Percentiles rank a stretch among this genome's conserved stretches.
Conservation (phyloP, 2,888 invertebrate species). For the Spilarctia lutea region DNA sequence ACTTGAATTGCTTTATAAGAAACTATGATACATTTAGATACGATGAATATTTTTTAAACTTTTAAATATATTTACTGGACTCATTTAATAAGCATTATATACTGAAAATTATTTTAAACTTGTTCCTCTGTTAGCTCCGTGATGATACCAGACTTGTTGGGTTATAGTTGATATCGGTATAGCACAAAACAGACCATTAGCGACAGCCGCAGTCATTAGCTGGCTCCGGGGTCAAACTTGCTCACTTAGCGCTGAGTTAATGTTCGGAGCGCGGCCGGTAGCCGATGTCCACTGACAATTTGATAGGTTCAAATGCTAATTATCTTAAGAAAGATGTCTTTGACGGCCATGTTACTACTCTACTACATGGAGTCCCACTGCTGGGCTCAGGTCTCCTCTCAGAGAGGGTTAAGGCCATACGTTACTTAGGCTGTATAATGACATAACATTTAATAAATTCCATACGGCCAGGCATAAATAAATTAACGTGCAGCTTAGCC, state of each 20-base stretch:
- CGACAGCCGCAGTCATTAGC: conserved; percentile 45
- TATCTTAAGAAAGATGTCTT: conserved; percentile 5
- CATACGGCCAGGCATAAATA: no score
- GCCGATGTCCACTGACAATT: background rate
- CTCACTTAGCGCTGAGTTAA: conserved; percentile 42
- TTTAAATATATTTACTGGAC: no score
- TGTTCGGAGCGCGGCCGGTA: conserved; percentile 3
- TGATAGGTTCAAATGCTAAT: conserved; percentile 10
- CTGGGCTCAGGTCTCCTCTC: no score
- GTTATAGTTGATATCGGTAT: conserved; percentile 30
- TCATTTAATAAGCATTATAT: background rate
- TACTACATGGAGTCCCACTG: no score
- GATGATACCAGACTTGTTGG: background rate
- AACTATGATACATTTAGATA: no score
- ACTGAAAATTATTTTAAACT: background rate
- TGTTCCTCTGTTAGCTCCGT: background rate
- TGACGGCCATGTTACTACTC: background rate
- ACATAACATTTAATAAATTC: background rate
- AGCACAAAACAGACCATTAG: conserved; percentile 47
- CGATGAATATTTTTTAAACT: no score
- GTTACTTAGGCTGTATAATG: background rate
- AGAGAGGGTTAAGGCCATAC: no score
- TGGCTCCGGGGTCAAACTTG: conserved; percentile 33
- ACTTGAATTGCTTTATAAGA: no score
- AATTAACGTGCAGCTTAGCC: no score